Percentiles rank a stretch among this genome's conserved stretches.
Conservation (phyloP, 2,797 vertebrate genomes). For the Petrocephalus schoutedeni region DNA sequence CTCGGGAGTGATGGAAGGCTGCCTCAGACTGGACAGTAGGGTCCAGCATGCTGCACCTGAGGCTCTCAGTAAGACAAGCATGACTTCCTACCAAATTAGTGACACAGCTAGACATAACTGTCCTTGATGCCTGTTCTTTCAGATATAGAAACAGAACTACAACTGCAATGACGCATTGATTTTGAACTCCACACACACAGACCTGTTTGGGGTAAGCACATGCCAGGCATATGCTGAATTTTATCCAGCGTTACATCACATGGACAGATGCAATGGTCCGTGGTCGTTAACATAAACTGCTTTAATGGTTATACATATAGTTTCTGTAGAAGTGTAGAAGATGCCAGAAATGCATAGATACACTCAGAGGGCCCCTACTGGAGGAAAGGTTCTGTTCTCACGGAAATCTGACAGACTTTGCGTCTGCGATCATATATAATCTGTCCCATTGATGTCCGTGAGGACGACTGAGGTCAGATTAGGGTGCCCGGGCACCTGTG, state of each 20-base stretch:
- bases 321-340: background rate
- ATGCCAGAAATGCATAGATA: background rate
- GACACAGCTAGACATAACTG: background rate
- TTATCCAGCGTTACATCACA: background rate
- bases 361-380: background rate
- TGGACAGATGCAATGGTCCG: background rate
- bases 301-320: background rate
- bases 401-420: background rate
- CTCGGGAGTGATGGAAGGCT: no score
- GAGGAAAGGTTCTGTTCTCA: background rate
- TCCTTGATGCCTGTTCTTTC: background rate
- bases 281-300: background rate
- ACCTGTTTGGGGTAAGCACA: background rate
- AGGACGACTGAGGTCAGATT: background rate
- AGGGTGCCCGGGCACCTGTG: background rate
- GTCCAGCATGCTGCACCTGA: constrained; percentile 46
- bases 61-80: constrained; percentile 67
- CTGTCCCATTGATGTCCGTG: background rate
- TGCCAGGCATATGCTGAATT: background rate
- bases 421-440: background rate
- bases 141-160: background rate
- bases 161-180: background rate
- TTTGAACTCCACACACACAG: background rate
- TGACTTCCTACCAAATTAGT: background rate
- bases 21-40: background rate